Conservation (phyloP, 35 echinoderm and acorn worm genomes). For the Apostichopus japonicus region DNA sequence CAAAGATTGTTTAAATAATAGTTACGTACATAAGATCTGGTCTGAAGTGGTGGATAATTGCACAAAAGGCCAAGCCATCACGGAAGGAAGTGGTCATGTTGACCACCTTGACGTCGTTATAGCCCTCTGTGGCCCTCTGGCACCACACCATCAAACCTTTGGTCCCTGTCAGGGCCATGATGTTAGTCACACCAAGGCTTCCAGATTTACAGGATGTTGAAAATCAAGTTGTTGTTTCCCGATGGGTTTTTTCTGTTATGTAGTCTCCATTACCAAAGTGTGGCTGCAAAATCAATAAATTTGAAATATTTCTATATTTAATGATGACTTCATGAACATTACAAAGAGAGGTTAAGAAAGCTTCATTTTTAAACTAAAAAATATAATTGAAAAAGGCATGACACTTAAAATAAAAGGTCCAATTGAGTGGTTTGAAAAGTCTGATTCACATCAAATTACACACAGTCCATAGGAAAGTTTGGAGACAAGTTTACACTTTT, state of each 20-base stretch:
- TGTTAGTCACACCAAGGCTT: background rate
- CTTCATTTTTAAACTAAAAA: no score
- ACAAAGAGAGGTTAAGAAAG: no score
- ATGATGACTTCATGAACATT: no score
- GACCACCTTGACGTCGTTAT: conserved; percentile 86
- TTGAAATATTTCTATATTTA: no score
- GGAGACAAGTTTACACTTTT: no score
- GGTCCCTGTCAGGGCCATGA: conserved; percentile 39
- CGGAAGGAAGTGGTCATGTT: conserved; percentile 96
- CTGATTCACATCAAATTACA: no score
- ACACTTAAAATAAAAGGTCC: no score
- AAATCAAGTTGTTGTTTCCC: background rate
- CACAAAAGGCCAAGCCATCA: conserved; percentile 98
- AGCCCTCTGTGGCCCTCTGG: conserved; percentile 79
- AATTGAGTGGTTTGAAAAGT: no score
- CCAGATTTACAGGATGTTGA: background rate
- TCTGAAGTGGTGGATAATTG: conserved; percentile 90
- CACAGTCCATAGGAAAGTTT: no score
- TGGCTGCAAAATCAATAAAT: background rate
- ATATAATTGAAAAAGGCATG: no score
- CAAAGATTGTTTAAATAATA: background rate
- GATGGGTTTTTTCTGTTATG: background rate
- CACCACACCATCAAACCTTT: conserved; percentile 92
- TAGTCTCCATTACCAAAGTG: background rate
- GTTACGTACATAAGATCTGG: conserved; percentile 95